These are phyloP conservation scores for Noctilio leporinus DNA, from an alignment of 2,113 vertebrate genomes.

Conservation along the genomic window DNA sequence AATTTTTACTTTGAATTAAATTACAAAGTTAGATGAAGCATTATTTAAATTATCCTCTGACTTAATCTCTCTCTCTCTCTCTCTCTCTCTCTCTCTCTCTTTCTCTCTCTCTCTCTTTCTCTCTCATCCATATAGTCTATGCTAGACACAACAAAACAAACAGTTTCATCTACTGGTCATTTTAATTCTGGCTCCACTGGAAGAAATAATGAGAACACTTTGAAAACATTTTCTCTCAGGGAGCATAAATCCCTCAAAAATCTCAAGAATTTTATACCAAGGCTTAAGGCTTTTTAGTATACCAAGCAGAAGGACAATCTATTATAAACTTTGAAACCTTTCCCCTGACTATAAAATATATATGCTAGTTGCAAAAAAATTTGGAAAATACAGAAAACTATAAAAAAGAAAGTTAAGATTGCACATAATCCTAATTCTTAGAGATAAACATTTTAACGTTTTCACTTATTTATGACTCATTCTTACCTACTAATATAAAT, in stretches of 20 bases:
- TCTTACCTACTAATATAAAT: neutral
- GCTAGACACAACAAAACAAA: constrained; percentile 24
- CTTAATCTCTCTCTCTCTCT: too few species aligned
- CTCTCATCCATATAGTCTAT: neutral
- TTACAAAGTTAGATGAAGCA: neutral
- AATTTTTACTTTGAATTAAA: neutral
- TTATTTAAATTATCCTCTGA: constrained; percentile 4
- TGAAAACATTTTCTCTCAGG: constrained; percentile 13
- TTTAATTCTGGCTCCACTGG: neutral
- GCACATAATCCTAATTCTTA: neutral
- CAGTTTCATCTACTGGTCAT: neutral
- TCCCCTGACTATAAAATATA: neutral
- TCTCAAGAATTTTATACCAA: constrained; percentile 13
- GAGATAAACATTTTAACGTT: neutral
- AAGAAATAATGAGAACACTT: constrained; percentile 35
- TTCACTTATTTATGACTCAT: neutral
- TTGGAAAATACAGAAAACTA: neutral
- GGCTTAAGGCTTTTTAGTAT: neutral
- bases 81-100: neutral
- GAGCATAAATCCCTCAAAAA: constrained; percentile 44
- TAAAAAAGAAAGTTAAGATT: neutral
- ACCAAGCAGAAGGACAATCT: neutral
- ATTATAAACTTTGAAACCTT: constrained; percentile 18
- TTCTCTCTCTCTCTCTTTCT: neutral
- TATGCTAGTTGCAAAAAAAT: neutral